These are phyloP conservation scores for Trochalopteron elliotii DNA, from an alignment of 2,113 vertebrate genomes.

Conservation along the genomic window DNA sequence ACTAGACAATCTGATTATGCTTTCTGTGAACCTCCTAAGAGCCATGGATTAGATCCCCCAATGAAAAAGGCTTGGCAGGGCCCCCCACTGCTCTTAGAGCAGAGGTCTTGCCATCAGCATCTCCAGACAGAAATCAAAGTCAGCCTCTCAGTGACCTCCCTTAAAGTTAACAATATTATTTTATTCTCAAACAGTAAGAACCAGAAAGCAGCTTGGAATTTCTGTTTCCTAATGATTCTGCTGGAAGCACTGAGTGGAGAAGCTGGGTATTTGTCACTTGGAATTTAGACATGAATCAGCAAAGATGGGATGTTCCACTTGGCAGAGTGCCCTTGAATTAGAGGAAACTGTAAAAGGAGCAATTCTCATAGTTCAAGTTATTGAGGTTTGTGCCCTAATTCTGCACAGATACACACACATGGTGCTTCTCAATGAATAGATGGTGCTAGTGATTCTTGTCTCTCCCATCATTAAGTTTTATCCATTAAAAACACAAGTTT, in stretches of 20 bases:
- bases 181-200: background rate
- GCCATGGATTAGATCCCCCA: background rate
- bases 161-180: background rate
- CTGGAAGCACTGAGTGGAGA: background rate
- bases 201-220: background rate
- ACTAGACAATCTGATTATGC: slow-evolving; percentile 34
- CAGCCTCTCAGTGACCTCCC: background rate
- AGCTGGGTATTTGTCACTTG: background rate
- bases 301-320: background rate
- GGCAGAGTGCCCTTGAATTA: background rate
- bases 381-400: background rate
- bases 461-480: background rate
- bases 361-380: background rate
- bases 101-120: background rate
- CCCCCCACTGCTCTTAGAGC: background rate
- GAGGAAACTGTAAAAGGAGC: background rate
- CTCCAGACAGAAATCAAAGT: background rate
- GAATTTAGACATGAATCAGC: background rate
- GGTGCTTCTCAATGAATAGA: background rate
- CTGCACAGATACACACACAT: background rate
- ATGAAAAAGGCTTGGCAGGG: background rate
- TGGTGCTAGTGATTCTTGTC: background rate
- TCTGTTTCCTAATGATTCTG: background rate
- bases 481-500: background rate
- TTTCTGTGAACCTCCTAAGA: background rate